Evolutionary conservation across 2,113 vertebrate genomes (phyloP).

Genomic region (Guaruba guarouba): DNA sequence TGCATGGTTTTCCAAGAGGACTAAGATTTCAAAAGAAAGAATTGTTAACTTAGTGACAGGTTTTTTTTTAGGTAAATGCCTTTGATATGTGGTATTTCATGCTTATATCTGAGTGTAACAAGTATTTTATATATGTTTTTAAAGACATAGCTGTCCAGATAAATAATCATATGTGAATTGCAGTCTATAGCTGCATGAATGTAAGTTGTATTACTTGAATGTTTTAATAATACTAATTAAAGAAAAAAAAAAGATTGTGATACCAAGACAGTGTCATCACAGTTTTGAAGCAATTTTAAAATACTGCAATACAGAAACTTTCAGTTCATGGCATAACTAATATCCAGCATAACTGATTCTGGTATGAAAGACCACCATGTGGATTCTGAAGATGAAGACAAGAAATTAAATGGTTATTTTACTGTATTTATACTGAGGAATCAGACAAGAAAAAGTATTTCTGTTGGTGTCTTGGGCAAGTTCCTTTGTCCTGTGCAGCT

Average conservation of each 20-base stretch:
- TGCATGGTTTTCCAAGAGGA: background rate
- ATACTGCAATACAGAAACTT: background rate
- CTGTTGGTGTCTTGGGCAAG: background rate
- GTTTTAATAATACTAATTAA: background rate
- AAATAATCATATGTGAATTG: background rate
- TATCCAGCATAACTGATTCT: background rate
- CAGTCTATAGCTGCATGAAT: background rate
- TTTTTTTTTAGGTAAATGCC: background rate
- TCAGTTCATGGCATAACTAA: background rate
- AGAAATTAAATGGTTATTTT: background rate
- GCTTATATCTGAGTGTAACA: background rate
- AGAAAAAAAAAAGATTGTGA: background rate
- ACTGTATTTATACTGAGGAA: background rate
- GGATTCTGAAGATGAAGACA: background rate
- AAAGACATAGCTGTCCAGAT: background rate
- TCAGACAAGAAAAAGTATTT: background rate
- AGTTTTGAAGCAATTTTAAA: background rate
- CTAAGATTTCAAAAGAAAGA: background rate
- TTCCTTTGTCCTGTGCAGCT: background rate
- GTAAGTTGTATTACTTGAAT: background rate
- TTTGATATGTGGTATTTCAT: background rate
- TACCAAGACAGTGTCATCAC: background rate
- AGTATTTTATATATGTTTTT: background rate
- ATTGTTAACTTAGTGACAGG: background rate
- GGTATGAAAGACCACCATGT: background rate